Percentiles rank a stretch among this genome's conserved stretches.
Evolutionary conservation across 2,888 invertebrate genomes (phyloP).

Genomic region (Ornithoptera priamus): DNA sequence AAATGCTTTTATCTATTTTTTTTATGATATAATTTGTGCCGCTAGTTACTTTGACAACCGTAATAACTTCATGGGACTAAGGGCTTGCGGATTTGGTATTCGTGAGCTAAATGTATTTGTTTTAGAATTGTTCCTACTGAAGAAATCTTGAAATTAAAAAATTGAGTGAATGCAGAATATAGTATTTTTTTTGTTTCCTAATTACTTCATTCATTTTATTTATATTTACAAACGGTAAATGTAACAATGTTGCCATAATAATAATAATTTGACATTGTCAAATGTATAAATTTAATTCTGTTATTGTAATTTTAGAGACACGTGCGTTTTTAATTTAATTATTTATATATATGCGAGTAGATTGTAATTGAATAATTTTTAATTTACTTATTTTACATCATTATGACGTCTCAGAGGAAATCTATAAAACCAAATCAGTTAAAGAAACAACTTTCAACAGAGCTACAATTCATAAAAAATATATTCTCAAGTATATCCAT

Average conservation of each 20-base stretch:
- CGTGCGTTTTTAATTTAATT: background rate
- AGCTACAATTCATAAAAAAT: slow-evolving; percentile 80
- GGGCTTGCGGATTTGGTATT: no score
- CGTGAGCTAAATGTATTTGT: no score
- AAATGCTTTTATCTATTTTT: background rate
- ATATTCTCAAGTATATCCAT: slow-evolving; percentile 79
- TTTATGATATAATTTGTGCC: no score
- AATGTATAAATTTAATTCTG: background rate
- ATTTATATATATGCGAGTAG: background rate
- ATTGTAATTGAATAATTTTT: background rate
- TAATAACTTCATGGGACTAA: no score
- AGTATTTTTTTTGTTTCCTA: no score
- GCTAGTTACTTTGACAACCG: no score
- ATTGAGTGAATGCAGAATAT: no score
- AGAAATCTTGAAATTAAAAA: no score
- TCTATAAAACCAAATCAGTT: slow-evolving; percentile 52
- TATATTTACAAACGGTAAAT: no score
- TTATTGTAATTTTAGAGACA: background rate
- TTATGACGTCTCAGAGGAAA: slow-evolving; percentile 37
- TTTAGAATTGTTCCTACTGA: no score
- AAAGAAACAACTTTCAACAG: slow-evolving; percentile 68
- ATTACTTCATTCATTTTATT: no score
- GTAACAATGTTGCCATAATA: background rate
- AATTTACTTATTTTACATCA: background rate
- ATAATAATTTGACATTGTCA: background rate